Base-by-base conservation (phyloP, 2,797 vertebrate species). In the Gymnoscopelus braueri region DNA sequence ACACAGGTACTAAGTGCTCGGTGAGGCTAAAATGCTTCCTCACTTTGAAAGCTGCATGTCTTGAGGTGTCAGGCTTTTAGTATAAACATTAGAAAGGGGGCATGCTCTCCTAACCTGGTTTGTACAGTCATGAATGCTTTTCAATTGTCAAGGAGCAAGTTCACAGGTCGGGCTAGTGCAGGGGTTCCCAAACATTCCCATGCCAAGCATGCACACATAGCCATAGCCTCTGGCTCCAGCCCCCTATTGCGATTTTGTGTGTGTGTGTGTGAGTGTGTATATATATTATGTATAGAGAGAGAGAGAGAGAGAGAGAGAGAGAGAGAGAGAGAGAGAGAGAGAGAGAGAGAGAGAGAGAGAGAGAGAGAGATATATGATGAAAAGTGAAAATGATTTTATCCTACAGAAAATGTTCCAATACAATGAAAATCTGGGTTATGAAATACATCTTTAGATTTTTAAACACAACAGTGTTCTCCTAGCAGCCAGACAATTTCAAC, bases 1-100 rank as follows among this genome's bases (percentile, higher is more conserved):
- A 48, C 13, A 10, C 68, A 23, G 85, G 81, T 81, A 87, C 78
- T 79, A 77, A 82, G 77, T 72, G 83, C 81, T 83, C 69, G 77
- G 81, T 85, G 84, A 75, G 75, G 72, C 74, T 52, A 49, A 80
- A 81, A 72, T 1, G 67, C 55, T 71, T 55, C 6, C 11, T 74
- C 47, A n/a, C 11, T 71, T 67, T 75, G 47, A 70, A 75, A 86
- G 63, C 62, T 74, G 74, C 61, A 3, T 49, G 64, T 39, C 71
- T 67, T 5, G 69, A 23, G 70, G 68, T 32, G 65, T 0, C 52
- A 68, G 47, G 69, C 68, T 81, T 79, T 82, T 62, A 71, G 71
- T 63, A 19, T 19, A 74, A 74, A 71, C 72, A 56, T 69, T 64
- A 3, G 65, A 53, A 62, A 44, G 19, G 59, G 72, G 76, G 26